These are phyloP conservation scores for Hyposoter dolosus DNA, from an alignment of 2,888 invertebrate genomes.

Conservation along the genomic window DNA sequence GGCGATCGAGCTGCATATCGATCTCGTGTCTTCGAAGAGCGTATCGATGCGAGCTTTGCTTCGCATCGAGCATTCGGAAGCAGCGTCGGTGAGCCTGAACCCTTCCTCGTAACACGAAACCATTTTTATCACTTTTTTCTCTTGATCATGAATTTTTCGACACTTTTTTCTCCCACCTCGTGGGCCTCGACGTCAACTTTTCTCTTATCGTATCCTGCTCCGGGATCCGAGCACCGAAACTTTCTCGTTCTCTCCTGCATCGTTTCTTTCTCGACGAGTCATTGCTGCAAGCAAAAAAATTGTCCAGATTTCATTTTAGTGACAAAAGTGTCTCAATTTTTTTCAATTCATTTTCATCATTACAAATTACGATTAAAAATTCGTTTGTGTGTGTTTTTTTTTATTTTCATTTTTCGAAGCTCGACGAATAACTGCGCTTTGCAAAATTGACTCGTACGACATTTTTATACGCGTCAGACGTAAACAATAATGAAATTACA, in stretches of 20 bases:
- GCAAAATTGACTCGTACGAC: neutral
- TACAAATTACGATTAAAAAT: neutral
- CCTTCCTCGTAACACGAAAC: slow-evolving; percentile 80
- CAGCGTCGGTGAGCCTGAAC: slow-evolving; percentile 81
- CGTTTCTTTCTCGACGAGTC: slow-evolving; percentile 3
- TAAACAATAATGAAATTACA: neutral
- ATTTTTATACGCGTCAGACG: neutral
- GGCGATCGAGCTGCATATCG: slow-evolving; percentile 85
- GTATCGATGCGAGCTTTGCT: slow-evolving; percentile 89
- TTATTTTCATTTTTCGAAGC: neutral
- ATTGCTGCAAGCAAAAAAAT: slow-evolving; percentile 49
- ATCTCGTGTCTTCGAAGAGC: slow-evolving; percentile 91
- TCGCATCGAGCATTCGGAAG: slow-evolving; percentile 82
- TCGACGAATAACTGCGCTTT: neutral
- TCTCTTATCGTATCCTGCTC: slow-evolving; percentile 11
- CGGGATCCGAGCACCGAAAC: neutral
- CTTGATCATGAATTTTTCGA: neutral
- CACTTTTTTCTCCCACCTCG: neutral
- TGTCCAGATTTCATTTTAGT: neutral
- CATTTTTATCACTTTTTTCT: slow-evolving; percentile 44
- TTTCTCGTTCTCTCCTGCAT: slow-evolving; percentile 20
- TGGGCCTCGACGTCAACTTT: neutral
- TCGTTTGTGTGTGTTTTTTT: neutral
- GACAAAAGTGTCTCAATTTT: neutral
- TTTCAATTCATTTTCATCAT: neutral